Evolutionary conservation across 2,113 vertebrate species (phyloP).

Genomic region (Macrotus californicus): DNA sequence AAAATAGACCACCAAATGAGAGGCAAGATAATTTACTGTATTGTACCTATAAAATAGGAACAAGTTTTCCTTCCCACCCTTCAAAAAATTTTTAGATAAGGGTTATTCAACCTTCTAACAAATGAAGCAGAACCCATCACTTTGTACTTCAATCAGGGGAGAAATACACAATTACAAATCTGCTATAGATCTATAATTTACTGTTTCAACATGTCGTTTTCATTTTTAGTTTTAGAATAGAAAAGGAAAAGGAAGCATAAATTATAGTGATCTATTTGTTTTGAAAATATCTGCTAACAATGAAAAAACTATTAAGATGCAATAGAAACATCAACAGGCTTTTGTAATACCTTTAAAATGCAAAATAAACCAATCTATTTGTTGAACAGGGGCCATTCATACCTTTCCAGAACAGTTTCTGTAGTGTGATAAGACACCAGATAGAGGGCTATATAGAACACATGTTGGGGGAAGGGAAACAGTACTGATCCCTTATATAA

Average conservation of each 20-base stretch:
- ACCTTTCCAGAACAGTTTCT: conserved; percentile 22
- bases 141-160: not conserved
- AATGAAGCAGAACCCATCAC: conserved; percentile 15
- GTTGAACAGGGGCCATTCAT: not conserved
- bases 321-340: not conserved
- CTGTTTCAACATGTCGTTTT: conserved; percentile 4
- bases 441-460: not conserved
- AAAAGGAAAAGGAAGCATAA: not conserved
- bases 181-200: not conserved
- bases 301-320: not conserved
- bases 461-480: not conserved
- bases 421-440: not conserved
- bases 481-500: not conserved
- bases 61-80: not conserved
- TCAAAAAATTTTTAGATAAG: not conserved
- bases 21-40: not conserved
- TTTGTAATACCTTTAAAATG: conserved; percentile 7
- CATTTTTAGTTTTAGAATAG: not conserved
- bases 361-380: conserved; percentile 8
- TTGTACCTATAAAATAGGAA: not conserved
- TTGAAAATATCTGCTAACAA: not conserved
- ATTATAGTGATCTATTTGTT: not conserved
- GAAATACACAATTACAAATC: conserved; percentile 27
- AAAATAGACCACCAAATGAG: not conserved
- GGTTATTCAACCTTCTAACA: not conserved